Base-by-base conservation (phyloP, 2,888 invertebrate species). In the Diloba caeruleocephala region DNA sequence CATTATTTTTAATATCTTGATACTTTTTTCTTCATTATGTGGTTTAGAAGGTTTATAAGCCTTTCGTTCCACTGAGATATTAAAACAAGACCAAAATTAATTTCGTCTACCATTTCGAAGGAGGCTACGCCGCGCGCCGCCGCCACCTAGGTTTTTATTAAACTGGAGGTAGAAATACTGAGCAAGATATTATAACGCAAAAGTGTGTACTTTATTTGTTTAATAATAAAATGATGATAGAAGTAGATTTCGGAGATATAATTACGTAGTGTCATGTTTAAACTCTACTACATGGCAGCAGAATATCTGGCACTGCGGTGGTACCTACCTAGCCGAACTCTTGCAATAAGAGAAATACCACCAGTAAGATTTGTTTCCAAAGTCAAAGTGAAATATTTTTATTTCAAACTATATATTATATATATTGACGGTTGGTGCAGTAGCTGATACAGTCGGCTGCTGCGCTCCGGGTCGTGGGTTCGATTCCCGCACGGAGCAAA, bases 41-140 rank as follows among this genome's bases (percentile, higher is more conserved):
- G 54, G 58, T 39, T 57, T 37, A 53, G 55, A 57, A 71, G 66
- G 65, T 74, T 69, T 71, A 60, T 70, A 80, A 78, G 76, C 77
- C 77, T 79, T 82, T 70, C 68, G 56, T 58, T 62, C 53, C 63
- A 39, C 45, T 61, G 65, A 74, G 77, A 81, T 83, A 82, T 81
- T 82, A 82, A 82, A 81, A 78, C 75, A 77, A 65, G 73, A 58
- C 71, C 58, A 49, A 79, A 76, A 78, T 78, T 82, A 82, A 82
- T 83, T 79, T 78, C 60, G 68, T 62, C 72, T 65, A 71, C 76
- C 65, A 67, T 75, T 71, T 74, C 26, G 64, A 67, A 68, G 69
- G 57, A 61, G 62, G 52, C 41, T 48, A 54, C 51, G 41, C 15
- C 32, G 13, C 42, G 58, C n/a, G n/a, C n/a, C n/a, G n/a, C n/a